Evolutionary conservation across 2,888 invertebrate genomes (phyloP).

Genomic region (Tenthredo distinguenda): DNA sequence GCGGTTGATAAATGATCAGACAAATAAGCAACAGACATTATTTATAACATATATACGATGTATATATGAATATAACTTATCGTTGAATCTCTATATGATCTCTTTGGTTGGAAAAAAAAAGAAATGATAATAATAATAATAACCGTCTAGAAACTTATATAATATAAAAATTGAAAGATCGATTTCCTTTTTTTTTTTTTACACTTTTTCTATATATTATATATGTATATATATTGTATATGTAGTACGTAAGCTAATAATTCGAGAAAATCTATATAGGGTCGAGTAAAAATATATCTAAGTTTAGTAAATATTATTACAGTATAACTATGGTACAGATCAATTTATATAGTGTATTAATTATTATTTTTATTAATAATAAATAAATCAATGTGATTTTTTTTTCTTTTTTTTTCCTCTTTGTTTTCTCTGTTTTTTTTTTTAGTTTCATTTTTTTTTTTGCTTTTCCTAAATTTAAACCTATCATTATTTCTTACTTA

Average conservation of each 20-base stretch:
- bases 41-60: background rate
- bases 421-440: background rate
- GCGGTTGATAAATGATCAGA: background rate
- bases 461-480: background rate
- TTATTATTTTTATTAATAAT: background rate
- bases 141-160: background rate
- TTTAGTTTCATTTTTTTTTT: background rate
- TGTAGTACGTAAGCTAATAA: background rate
- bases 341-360: conserved; percentile 28
- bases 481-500: background rate
- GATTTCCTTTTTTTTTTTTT: background rate
- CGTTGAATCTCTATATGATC: background rate
- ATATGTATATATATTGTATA: conserved; percentile 34
- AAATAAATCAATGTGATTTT: background rate
- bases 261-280: background rate
- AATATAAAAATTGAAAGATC: background rate
- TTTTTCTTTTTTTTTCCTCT: background rate
- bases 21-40: background rate
- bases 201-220: background rate
- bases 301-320: conserved; percentile 15
- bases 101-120: background rate
- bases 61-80: background rate
- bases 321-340: conserved; percentile 52
- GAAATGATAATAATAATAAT: background rate
- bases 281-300: conserved; percentile 41